phyloP scores from a whole-genome alignment of 2,888 invertebrate species.

The Ochropleura plecta region DNA sequence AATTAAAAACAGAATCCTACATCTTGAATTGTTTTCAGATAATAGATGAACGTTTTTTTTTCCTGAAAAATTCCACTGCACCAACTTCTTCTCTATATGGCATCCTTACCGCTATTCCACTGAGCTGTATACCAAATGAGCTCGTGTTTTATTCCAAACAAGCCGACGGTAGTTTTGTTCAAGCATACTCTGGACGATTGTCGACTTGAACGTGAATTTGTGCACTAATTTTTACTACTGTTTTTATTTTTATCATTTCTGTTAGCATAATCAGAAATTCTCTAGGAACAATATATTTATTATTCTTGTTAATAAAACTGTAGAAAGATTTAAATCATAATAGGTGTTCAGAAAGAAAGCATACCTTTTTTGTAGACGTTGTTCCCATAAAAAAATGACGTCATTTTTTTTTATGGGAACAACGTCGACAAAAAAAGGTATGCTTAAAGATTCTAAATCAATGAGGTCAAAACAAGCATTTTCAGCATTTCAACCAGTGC shows the following conservation, averaged over 20 bases:
- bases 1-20: neutral
- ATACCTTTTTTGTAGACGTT: neutral
- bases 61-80: constrained; percentile 10
- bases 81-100: constrained; percentile 35
- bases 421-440: too few relatives aligned
- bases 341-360: neutral
- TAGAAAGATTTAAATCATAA: neutral
- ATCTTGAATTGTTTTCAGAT: neutral
- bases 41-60: neutral
- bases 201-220: constrained; percentile 57
- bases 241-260: constrained; percentile 28
- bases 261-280: neutral
- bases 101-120: constrained; percentile 65
- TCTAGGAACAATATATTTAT: neutral
- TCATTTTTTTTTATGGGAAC: neutral
- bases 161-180: constrained; percentile 71
- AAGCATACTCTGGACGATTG: constrained; percentile 70
- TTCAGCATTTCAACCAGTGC: neutral
- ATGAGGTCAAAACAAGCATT: neutral
- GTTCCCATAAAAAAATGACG: neutral
- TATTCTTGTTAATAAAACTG: neutral
- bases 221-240: constrained; percentile 51
- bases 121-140: constrained; percentile 76
- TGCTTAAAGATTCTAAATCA: neutral
- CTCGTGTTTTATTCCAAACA: constrained; percentile 74